Evolutionary conservation across 2,113 vertebrate genomes (phyloP).

Genomic region (Mandrillus leucophaeus): DNA sequence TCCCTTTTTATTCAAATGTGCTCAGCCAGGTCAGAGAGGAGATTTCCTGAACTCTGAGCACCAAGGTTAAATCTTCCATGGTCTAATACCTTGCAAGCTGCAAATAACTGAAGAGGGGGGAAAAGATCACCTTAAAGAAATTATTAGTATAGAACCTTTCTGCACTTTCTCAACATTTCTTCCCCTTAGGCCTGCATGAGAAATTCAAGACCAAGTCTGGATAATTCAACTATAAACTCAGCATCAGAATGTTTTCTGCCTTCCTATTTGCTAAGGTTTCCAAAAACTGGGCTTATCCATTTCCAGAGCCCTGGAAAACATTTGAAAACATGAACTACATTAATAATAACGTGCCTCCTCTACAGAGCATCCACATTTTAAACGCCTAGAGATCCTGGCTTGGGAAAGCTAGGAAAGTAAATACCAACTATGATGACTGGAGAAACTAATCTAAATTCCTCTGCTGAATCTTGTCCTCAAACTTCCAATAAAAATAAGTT

Average conservation of each 20-base stretch:
- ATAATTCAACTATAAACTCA: neutral
- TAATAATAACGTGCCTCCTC: neutral
- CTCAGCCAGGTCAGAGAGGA: neutral
- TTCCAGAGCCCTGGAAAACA: slow-evolving; percentile 37
- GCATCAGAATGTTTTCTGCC: neutral
- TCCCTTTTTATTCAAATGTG: slow-evolving; percentile 28
- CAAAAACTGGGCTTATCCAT: slow-evolving; percentile 26
- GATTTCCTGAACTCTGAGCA: slow-evolving; percentile 41
- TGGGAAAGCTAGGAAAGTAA: slow-evolving; percentile 68
- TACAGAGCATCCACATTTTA: neutral
- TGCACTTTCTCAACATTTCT: neutral
- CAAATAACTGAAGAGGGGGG: neutral
- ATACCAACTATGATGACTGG: slow-evolving; percentile 28
- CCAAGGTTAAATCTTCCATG: neutral
- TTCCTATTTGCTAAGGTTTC: slow-evolving; percentile 27
- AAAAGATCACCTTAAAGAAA: neutral
- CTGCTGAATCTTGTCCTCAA: slow-evolving; percentile 42
- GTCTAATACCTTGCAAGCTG: neutral
- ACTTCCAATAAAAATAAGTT: slow-evolving; percentile 73
- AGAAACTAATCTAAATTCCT: slow-evolving; percentile 49
- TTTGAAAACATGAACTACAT: slow-evolving; percentile 14
- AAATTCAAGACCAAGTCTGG: slow-evolving; percentile 41
- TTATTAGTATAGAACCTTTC: neutral
- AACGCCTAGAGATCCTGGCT: slow-evolving; percentile 26
- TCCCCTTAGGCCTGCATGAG: neutral